Percentiles rank a stretch among this genome's conserved stretches.
Conservation (phyloP, 1,140 invertebrate species). For the Phymastichus coffea region DNA sequence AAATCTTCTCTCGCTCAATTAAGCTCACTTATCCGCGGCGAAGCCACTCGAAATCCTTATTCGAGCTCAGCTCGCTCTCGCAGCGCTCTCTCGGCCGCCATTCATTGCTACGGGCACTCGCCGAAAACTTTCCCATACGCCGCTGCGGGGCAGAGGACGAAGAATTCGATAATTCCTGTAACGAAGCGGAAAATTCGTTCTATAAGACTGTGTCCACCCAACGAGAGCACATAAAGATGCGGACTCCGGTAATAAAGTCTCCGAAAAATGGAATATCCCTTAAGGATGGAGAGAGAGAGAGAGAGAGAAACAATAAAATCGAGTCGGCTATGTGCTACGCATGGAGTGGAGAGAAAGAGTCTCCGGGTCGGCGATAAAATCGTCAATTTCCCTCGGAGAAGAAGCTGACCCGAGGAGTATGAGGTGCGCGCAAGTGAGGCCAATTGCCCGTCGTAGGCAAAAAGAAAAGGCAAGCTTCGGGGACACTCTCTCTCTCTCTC, state of each 20-base stretch:
- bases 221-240: neutral
- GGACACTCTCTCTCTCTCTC: neutral
- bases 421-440: too few relatives aligned
- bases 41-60: conserved; percentile 10
- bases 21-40: neutral
- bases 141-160: neutral
- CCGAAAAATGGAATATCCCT: neutral
- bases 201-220: neutral
- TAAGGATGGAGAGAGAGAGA: neutral
- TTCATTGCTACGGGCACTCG: too few relatives aligned
- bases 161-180: conserved; percentile 1
- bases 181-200: conserved; percentile 14
- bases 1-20: conserved; percentile 18
- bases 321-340: neutral
- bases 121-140: too few relatives aligned
- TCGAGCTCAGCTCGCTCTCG: neutral
- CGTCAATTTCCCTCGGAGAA: conserved; percentile 15
- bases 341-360: too few relatives aligned
- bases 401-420: neutral
- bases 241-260: neutral
- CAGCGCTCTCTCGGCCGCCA: neutral
- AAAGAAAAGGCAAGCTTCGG: too few relatives aligned
- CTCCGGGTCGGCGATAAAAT: conserved; percentile 7
- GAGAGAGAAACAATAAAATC: conserved; percentile 24
- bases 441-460: too few relatives aligned